Percentiles rank a stretch among this genome's conserved stretches.
phyloP scores from a whole-genome alignment of 1,140 invertebrate species.

The Pararge aegeria region DNA sequence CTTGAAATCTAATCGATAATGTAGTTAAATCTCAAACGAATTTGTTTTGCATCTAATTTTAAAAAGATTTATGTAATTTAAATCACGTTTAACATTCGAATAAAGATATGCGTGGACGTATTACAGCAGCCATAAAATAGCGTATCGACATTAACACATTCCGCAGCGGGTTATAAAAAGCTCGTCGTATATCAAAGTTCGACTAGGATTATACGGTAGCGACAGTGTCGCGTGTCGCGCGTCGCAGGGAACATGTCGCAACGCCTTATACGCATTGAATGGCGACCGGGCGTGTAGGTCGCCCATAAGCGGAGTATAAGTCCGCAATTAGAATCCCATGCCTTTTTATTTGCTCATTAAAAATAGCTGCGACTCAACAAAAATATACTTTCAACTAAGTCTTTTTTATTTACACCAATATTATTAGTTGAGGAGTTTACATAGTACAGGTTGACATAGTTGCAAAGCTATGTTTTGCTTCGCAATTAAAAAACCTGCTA shows the following conservation, averaged over 20 bases:
- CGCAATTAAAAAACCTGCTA: no score
- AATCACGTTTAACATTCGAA: neutral
- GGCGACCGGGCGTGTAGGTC: conserved; percentile 42
- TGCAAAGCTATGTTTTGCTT: no score
- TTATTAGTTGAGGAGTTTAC: no score
- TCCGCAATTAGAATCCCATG: conserved; percentile 43
- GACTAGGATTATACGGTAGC: conserved; percentile 42
- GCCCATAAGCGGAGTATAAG: conserved; percentile 40
- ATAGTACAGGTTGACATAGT: no score
- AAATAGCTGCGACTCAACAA: conserved; percentile 8
- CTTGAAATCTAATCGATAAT: neutral
- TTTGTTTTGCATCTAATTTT: neutral
- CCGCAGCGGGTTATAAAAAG: conserved; percentile 17
- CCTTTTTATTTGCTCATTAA: conserved; percentile 31
- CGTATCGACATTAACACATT: conserved; percentile 5
- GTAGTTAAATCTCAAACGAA: neutral
- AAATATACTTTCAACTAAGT: no score
- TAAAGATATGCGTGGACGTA: neutral
- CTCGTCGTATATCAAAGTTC: conserved; percentile 40
- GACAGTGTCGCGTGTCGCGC: conserved; percentile 39
- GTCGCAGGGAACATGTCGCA: conserved; percentile 40
- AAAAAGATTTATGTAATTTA: neutral
- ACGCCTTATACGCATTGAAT: conserved; percentile 53
- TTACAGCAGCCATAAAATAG: conserved; percentile 12
- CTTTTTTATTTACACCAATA: no score